Base-by-base conservation (phyloP, 1,140 invertebrate genomes). In the Monochamus saltuarius region DNA sequence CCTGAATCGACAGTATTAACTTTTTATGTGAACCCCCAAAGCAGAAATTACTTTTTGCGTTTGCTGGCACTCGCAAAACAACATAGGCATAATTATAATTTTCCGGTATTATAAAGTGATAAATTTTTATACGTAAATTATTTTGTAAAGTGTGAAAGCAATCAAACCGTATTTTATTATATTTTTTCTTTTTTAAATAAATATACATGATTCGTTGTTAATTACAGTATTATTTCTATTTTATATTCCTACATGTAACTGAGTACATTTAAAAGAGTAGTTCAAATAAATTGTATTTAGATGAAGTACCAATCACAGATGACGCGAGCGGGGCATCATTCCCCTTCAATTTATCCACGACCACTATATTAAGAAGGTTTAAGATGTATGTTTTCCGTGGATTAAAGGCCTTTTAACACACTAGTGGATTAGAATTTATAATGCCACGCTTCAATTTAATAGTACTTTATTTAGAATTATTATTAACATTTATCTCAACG, bases 1-100 rank as follows among this genome's bases (percentile, higher is more conserved):
- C 74, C 73, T 34, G 42, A 73, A 70, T 62, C 72, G 75, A 77
- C 77, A 0, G 72, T 71, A 71, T 69, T 81, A 11, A 74, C 76
- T 11, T 83, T 80, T 66, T 79, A 80, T 47, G 72, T 84, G 11
- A 78, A 73, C 35, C 63, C 80, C 0, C 74, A 80, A 47, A 76
- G 74, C 39, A 75, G 78, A 36, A 80, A 79, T 68, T 81, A 82
- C 67, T 76, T 83, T 58, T 59, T 81, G 19, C 78, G 77, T 38
- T 55, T 83, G 46, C 76, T 84, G 17, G 75, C 77, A 39, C 71
- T 81, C 22, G 78, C 79, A 0, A 82, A 81, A 65, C 77, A 80
- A 39, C 61, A 67, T 38, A 9, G 47, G 8, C 40, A 38, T 38
- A 56, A 45, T 9, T 58, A 61, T 52, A 59, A 67, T 47, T 67